Conservation (phyloP, 2,113 vertebrate species). For the Pipra filicauda region DNA sequence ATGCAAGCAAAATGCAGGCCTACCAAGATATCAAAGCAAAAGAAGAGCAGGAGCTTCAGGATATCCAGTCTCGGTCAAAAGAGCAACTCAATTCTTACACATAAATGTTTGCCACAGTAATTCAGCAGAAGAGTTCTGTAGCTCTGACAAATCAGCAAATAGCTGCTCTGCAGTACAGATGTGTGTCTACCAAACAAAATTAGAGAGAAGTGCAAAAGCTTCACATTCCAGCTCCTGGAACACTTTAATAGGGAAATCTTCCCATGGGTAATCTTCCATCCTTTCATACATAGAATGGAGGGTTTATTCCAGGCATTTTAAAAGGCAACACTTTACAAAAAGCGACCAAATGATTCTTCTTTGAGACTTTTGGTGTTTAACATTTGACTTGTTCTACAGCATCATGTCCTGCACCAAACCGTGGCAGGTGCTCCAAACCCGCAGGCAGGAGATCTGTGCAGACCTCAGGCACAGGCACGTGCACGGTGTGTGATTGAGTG, state of each 20-base stretch:
- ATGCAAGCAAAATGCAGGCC: constrained; percentile 97
- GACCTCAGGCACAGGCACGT: not conserved
- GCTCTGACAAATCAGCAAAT: constrained; percentile 82
- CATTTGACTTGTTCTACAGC: not conserved
- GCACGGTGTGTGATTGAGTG: not conserved
- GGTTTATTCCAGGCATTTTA: constrained; percentile 75
- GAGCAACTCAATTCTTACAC: constrained; percentile 99
- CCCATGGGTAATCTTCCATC: constrained; percentile 67
- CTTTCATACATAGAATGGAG: constrained; percentile 70
- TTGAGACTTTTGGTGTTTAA: not conserved
- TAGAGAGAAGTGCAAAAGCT: constrained; percentile 78
- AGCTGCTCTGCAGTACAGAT: constrained; percentile 85
- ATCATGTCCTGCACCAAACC: rapidly evolving
- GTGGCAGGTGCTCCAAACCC: not conserved
- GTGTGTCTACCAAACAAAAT: constrained; percentile 83
- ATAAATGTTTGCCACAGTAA: constrained; percentile 81
- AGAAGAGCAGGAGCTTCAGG: constrained; percentile 98
- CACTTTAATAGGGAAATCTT: constrained; percentile 71
- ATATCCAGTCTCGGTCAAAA: constrained; percentile 98
- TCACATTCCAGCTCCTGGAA: constrained; percentile 80
- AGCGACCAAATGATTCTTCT: constrained; percentile 57
- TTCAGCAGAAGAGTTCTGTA: constrained; percentile 77
- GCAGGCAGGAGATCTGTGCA: not conserved
- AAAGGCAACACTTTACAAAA: constrained; percentile 78
- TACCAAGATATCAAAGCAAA: constrained; percentile 99